Conservation (phyloP, 2,113 vertebrate species). For the Neopipo cinnamomea region DNA sequence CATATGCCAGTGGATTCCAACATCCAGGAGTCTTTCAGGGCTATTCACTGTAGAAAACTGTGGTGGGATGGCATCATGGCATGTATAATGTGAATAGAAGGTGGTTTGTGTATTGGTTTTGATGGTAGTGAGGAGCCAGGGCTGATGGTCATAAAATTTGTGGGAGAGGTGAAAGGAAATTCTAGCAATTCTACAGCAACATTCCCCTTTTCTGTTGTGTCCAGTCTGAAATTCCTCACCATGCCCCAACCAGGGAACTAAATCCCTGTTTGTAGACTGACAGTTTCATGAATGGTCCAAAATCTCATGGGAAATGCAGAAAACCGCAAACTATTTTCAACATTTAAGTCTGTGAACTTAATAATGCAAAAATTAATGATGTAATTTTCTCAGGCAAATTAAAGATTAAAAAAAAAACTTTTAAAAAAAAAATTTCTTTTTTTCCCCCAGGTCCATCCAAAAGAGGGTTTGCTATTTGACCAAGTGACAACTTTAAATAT, state of each 20-base stretch:
- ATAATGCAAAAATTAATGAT: neutral
- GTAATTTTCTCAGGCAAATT: neutral
- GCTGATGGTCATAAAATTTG: neutral
- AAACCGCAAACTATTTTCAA: neutral
- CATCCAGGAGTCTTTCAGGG: neutral
- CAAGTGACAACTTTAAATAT: neutral
- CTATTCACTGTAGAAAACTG: fast-evolving
- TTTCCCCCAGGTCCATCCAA: neutral
- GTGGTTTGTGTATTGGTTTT: neutral
- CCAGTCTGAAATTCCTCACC: neutral
- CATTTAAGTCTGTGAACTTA: neutral
- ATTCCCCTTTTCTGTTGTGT: neutral
- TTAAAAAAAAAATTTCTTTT: fast-evolving
- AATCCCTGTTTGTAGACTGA: neutral
- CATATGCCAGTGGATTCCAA: neutral
- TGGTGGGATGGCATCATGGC: neutral
- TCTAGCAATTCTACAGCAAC: neutral
- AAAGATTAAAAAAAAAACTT: neutral
- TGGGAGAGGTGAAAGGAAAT: neutral
- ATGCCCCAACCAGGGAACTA: neutral
- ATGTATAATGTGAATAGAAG: neutral
- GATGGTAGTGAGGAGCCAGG: neutral
- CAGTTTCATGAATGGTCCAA: neutral
- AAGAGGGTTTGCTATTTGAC: neutral
- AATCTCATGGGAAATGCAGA: neutral